Evolutionary conservation across 1,140 invertebrate genomes (phyloP), one percentile per base, ranked within the genome.

Genomic region (Drosophila watanabei): DNA sequence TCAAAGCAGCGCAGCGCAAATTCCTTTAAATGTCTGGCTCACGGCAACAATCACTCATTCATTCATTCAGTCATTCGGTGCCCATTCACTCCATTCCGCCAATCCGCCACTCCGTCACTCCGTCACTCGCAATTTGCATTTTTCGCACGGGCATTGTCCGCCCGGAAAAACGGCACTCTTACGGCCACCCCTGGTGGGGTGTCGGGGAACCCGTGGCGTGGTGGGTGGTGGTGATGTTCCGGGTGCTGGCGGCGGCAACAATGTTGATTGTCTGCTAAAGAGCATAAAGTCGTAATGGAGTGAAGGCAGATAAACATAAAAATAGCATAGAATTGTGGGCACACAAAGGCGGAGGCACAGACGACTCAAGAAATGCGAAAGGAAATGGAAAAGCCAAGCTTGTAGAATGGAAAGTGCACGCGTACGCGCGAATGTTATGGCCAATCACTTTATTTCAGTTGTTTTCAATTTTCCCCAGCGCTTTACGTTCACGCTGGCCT

Each of bases 381-480:
- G 54, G 45, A 63, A 79, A 56, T 32, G 33, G 52, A 39, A 72
- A 79, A 72, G 59, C 62, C 73, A 52, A 54, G 28, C 60, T 45
- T 48, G 48, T 48, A 49, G 78, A 84, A 85, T 79, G 75, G 78
- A 77, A 86, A 90, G 69, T 80, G 85, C 85, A 91, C 79, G 89
- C 84, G 81, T 79, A 88, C 83, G 81, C 89, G 73, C 82, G 78
- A 92, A 89, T 85, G 79, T 85, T 76, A 78, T 79, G 80, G 71
- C 82, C 76, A 91, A 91, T 91, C 89, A 89, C 89, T 91, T 92
- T 91, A 91, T 89, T 89, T 92, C 85, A 92, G 82, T 91, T 89
- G 84, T 91, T 91, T 82, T 91, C 85, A 88, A 91, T 91, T 90
- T 82, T 68, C 57, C 33, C 9, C 43, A 73, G 46, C 52, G 48